Base-by-base conservation (phyloP, 2,888 invertebrate species). In the Micoletzkya japonica region DNA sequence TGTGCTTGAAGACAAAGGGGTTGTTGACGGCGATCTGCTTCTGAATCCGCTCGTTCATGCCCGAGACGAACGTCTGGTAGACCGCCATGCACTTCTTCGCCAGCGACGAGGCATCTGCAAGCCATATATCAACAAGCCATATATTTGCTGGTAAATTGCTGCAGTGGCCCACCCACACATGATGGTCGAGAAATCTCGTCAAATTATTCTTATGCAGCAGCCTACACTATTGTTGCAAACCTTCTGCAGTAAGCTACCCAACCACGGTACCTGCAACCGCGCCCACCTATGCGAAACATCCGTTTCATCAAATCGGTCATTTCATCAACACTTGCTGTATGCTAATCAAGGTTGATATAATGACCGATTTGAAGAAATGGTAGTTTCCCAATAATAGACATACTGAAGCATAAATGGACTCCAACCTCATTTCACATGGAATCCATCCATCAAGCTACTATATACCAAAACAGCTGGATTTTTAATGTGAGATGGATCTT, bases 51-150 rank as follows among this genome's bases (percentile, higher is more conserved):
- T 97, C 95, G 87, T 99, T 99, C 98, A 99, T 99, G 0, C 97
- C 96, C 87, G 96, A 96, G 2, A 98, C 92, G 87, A 96, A 99
- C 0, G 98, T 98, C 88, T 99, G 98, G 88, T 99, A 99, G 0
- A 99, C 98, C 70, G 95, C 93, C 97, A 99, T 99, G 86, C 98
- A 99, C 87, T 98, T 98, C 88, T 98, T 98, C 59, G 98, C 98
- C 74, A 99, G 89, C 0, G 97, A 95, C 0, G 96, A 97, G 14
- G 98, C 98, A 88, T 99, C 85, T 85, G 69, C 52, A 77, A 73
- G 24, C 56, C n/a, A 14, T 44, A 17, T 44, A 14, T 44, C n/a
- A 44, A n/a, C 44, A 14, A 14, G 44, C 44, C 20, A 10, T 14
- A 44, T 14, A 44, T 20, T 20, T 14, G 44, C 10, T 20, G 44